These are phyloP conservation scores for Sylvia atricapilla DNA, from an alignment of 2,113 vertebrate genomes.

Conservation along the genomic window DNA sequence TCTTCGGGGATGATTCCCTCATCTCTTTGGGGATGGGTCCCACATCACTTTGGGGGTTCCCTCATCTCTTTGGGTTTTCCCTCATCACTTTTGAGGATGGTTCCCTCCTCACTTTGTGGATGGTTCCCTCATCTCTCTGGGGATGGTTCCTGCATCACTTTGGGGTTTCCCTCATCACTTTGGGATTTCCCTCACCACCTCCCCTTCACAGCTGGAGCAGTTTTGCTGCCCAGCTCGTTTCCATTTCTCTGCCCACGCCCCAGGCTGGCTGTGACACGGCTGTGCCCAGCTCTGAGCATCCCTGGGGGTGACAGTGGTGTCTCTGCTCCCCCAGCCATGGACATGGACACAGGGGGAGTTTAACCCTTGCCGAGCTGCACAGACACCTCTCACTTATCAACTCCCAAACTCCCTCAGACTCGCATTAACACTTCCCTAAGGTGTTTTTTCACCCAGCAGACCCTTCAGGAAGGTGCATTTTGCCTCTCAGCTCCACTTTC, in stretches of 20 bases:
- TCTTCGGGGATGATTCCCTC: not conserved
- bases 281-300: not conserved
- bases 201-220: not conserved
- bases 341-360: fast-evolving
- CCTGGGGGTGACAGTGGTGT: not conserved
- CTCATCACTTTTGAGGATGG: too few relatives aligned
- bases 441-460: not conserved
- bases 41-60: fast-evolving
- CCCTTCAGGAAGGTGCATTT: not conserved
- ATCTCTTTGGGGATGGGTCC: not conserved
- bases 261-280: not conserved
- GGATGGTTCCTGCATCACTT: fast-evolving
- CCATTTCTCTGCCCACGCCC: not conserved
- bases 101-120: fast-evolving
- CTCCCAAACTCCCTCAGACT: not conserved
- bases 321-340: not conserved
- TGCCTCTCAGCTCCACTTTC: not conserved
- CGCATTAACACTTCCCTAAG: not conserved
- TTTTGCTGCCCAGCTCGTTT: not conserved
- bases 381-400: not conserved
- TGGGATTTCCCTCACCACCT: not conserved
- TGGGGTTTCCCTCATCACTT: fast-evolving
- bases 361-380: fast-evolving
- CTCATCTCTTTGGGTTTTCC: too few relatives aligned
- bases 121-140: fast-evolving